These are phyloP conservation scores for Zaprionus davidi DNA, from an alignment of 1,140 invertebrate genomes.

Conservation along the genomic window DNA sequence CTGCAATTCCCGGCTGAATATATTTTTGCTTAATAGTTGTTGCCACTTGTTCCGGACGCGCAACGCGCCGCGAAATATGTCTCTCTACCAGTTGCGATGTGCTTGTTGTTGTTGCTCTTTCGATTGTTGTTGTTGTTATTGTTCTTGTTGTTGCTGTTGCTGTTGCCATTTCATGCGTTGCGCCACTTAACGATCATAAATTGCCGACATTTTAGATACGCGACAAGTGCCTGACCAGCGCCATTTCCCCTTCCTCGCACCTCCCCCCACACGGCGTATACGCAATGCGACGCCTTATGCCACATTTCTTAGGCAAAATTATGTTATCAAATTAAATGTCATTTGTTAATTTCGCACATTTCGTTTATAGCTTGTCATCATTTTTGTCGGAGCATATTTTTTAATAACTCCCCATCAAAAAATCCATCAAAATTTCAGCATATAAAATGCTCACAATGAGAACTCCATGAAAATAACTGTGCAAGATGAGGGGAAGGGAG, in stretches of 20 bases:
- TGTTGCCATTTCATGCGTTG: slow-evolving; percentile 30
- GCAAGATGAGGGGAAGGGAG: neutral
- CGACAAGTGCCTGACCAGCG: slow-evolving; percentile 30
- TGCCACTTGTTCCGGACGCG: slow-evolving; percentile 6
- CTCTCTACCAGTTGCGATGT: slow-evolving; percentile 1
- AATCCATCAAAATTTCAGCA: slow-evolving; percentile 2
- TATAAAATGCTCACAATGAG: neutral
- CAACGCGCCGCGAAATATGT: slow-evolving; percentile 16
- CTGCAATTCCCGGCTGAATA: slow-evolving; percentile 5
- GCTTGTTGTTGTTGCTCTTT: neutral
- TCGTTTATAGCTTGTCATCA: neutral
- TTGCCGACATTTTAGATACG: slow-evolving; percentile 47
- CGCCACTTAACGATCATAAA: slow-evolving; percentile 51
- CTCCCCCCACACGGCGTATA: slow-evolving; percentile 13
- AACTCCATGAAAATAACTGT: neutral
- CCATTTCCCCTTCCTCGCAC: neutral
- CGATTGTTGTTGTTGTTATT: neutral
- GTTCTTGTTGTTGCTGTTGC: slow-evolving; percentile 3
- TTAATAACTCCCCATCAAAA: neutral
- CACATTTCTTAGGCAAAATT: slow-evolving; percentile 4
- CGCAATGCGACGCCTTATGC: slow-evolving; percentile 12
- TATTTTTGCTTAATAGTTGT: slow-evolving; percentile 27
- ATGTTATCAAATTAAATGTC: slow-evolving; percentile 3
- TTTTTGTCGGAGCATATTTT: neutral
- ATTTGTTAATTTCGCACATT: slow-evolving; percentile 9